Conservation (phyloP, 64 coral and sea anemone species). For the Montipora capricornis region DNA sequence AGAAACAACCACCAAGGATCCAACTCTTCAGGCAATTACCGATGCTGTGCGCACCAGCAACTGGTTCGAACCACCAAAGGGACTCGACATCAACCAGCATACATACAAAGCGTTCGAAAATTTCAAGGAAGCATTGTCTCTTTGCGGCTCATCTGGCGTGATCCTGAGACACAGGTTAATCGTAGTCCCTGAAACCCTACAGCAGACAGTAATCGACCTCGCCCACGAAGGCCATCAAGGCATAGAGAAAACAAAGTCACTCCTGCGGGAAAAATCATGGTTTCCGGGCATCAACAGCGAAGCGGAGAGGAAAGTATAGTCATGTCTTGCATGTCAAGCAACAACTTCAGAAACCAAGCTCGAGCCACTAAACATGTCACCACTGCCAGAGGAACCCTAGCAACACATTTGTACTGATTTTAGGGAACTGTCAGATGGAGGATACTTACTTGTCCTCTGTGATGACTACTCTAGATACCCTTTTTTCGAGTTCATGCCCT, state of each 20-base stretch:
- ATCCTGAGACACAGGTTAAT: slow-evolving; percentile 5
- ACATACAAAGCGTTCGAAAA: neutral
- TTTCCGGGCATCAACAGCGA: slow-evolving; percentile 49
- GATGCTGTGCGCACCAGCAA: no score
- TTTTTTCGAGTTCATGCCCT: slow-evolving; percentile 29
- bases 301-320: slow-evolving; percentile 63
- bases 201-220: neutral
- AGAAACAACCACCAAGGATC: no score
- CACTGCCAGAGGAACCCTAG: slow-evolving; percentile 62
- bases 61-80: no score
- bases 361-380: slow-evolving; percentile 54
- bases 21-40: no score
- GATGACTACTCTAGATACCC: slow-evolving; percentile 68
- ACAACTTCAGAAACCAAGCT: slow-evolving; percentile 56
- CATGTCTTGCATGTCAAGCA: slow-evolving; percentile 68
- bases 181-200: slow-evolving; percentile 30
- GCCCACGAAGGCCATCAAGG: no score
- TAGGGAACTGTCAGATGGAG: slow-evolving; percentile 36
- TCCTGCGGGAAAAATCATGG: slow-evolving; percentile 36
- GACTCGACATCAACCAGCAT: slow-evolving; percentile 1
- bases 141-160: neutral
- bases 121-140: neutral
- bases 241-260: no score
- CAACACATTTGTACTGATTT: slow-evolving; percentile 68
- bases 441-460: slow-evolving; percentile 18